Evolutionary conservation across 2,888 invertebrate species (phyloP).

Genomic region (Limnephilus lunatus): DNA sequence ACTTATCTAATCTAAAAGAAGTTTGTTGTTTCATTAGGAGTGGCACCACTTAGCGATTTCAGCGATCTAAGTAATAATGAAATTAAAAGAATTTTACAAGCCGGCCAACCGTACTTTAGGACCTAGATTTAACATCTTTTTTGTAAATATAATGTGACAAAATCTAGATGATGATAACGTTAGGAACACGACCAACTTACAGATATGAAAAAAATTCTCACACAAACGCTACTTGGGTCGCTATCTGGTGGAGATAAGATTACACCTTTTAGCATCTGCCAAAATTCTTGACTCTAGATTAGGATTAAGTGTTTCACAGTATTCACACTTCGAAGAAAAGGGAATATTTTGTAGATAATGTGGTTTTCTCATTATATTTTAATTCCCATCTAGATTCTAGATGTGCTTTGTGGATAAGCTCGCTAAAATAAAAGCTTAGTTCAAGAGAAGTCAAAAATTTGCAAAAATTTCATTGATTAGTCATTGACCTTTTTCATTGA

Average conservation of each 20-base stretch:
- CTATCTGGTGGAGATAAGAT: slow-evolving; percentile 38
- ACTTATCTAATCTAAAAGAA: neutral
- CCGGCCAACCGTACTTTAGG: neutral
- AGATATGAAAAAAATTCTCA: slow-evolving; percentile 28
- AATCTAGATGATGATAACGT: neutral
- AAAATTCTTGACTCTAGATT: neutral
- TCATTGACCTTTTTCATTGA: too few species aligned
- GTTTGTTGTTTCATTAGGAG: neutral
- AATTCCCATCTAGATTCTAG: neutral
- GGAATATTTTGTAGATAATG: neutral
- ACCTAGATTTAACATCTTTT: neutral
- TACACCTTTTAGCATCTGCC: slow-evolving; percentile 27
- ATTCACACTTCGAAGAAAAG: neutral
- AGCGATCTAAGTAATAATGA: neutral
- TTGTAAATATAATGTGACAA: neutral
- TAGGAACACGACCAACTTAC: neutral
- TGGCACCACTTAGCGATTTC: neutral
- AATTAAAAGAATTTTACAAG: neutral
- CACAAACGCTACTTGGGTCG: neutral
- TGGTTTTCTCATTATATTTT: neutral
- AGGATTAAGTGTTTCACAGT: neutral
- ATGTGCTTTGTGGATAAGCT: neutral
- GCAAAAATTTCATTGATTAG: too few species aligned
- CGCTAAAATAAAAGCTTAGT: neutral
- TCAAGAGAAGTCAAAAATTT: neutral